Evolutionary conservation across 2,797 vertebrate species (phyloP).

Genomic region (Pygocentrus nattereri): DNA sequence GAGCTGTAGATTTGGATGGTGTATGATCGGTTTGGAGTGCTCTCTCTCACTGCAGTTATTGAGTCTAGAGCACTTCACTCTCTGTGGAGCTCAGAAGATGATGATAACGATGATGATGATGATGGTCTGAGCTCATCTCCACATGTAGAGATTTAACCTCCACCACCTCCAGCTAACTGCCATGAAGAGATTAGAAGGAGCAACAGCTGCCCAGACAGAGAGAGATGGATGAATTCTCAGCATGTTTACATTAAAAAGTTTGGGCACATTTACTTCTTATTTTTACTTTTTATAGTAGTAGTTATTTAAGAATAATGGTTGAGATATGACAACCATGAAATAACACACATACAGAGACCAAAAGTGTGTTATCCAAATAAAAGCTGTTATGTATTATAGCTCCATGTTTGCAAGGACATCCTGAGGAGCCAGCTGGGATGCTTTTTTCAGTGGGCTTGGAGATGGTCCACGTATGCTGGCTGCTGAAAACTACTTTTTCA

Average conservation of each 20-base stretch:
- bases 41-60: not conserved
- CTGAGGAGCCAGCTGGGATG: too few relatives aligned
- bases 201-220: not conserved
- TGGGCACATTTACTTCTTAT: too few relatives aligned
- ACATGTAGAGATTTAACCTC: conserved; percentile 1
- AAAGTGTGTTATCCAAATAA: too few relatives aligned
- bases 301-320: too few relatives aligned
- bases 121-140: not conserved
- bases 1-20: not conserved
- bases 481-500: too few relatives aligned
- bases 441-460: too few relatives aligned
- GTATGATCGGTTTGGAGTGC: conserved; percentile 2
- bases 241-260: not conserved
- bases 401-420: too few relatives aligned
- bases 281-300: too few relatives aligned
- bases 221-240: not conserved
- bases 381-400: too few relatives aligned
- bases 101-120: not conserved
- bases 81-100: not conserved
- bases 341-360: too few relatives aligned
- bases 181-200: not conserved
- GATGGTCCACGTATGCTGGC: too few relatives aligned
- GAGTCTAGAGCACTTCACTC: conserved; percentile 18
- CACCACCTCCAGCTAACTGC: not conserved
- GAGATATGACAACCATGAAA: too few relatives aligned